Base-by-base conservation (phyloP, 1,140 invertebrate species). In the Meloidogyne hapla region DNA sequence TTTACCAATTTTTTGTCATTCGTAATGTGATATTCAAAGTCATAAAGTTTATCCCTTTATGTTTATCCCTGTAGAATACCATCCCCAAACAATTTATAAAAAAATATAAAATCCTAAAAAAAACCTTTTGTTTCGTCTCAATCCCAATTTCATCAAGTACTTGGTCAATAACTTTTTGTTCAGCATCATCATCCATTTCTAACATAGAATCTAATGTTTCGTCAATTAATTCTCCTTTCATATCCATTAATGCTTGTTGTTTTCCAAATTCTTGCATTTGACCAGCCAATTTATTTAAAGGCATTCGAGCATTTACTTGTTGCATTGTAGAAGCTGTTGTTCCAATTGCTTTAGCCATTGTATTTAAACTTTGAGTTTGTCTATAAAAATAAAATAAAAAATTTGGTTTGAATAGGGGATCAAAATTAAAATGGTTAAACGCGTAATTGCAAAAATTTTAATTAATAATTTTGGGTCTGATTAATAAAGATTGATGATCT, bases 81-180 rank as follows among this genome's bases (percentile, higher is more conserved):
- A 33, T 8, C 33, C 33, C 33, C 33, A 33, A 33, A 33, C 33
- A 33, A 33, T 33, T 33, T n/a, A n/a, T n/a, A n/a, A 33, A 33
- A 33, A 33, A 33, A 33, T 33, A 33, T 33, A n/a, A n/a, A n/a
- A n/a, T n/a, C n/a, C n/a, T 33, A 21, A 28, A 26, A 74, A 82
- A 80, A 83, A 94, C 92, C 90, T 94, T 93, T 85, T 92, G 93
- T 80, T 92, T 92, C 70, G 95, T 92, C 89, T 96, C 94, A 89
- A 96, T 96, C 76, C 94, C 94, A 87, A 96, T 96, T 89, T 96
- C 94, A 90, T 95, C 94, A 9, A 96, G 89, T 12, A 96, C 93
- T 89, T 94, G 91, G 82, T 90, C 92, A 4, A 96, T 92, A 89
- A 96, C 91, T 65, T 91, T 91, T 83, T 94, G 92, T 85, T 91